phyloP scores from a whole-genome alignment of 2,797 vertebrate genomes.

The Taeniopygia guttata region DNA sequence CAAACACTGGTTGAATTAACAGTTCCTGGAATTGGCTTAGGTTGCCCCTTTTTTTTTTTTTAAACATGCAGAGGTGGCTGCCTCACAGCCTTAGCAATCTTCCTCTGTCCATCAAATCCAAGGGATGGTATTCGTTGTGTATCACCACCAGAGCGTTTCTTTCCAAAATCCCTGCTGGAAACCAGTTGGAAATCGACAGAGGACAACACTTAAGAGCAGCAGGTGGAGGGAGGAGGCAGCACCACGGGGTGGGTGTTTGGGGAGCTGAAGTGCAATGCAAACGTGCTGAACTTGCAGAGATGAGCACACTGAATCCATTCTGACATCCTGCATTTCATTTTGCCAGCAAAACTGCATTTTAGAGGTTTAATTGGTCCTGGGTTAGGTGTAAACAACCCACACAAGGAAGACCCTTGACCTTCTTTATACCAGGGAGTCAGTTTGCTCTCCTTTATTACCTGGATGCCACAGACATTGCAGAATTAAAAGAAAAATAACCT shows the following conservation, averaged over 20 bases:
- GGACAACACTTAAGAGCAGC: not conserved
- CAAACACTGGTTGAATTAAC: not conserved
- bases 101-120: not conserved
- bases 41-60: not conserved
- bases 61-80: not conserved
- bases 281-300: not conserved
- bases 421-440: not conserved
- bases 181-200: rapidly evolving
- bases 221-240: not conserved
- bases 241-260: not conserved
- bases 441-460: not conserved
- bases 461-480: rapidly evolving
- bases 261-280: not conserved
- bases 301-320: not conserved
- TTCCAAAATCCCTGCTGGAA: not conserved
- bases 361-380: not conserved
- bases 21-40: not conserved
- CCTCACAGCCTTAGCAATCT: not conserved
- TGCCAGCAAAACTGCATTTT: not conserved
- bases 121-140: not conserved
- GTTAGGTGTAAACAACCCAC: not conserved
- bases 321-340: not conserved
- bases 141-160: not conserved
- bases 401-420: not conserved
- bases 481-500: not conserved